These are phyloP conservation scores for Bellardia pandia DNA, from an alignment of 2,888 invertebrate species.

Conservation along the genomic window DNA sequence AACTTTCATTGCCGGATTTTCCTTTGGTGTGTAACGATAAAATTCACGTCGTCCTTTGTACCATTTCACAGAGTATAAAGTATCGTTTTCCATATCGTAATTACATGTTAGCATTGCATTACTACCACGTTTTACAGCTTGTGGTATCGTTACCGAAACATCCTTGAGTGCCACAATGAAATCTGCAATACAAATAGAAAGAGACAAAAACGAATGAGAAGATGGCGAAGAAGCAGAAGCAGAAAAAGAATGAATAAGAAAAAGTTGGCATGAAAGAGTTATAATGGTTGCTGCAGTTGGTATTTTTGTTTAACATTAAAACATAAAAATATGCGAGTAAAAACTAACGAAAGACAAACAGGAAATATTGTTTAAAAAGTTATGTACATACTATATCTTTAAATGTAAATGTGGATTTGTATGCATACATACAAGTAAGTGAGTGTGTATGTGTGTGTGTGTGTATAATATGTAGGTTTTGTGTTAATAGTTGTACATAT, in stretches of 20 bases:
- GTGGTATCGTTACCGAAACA: slow-evolving; percentile 88
- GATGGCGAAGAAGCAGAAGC: slow-evolving; percentile 12
- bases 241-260: slow-evolving; percentile 54
- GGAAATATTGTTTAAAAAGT: slow-evolving; percentile 70
- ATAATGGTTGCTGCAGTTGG: slow-evolving; percentile 54
- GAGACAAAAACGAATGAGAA: slow-evolving; percentile 29
- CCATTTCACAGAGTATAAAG: slow-evolving; percentile 94
- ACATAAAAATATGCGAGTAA: slow-evolving; percentile 42
- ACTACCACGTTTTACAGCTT: slow-evolving; percentile 88
- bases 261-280: slow-evolving; percentile 70
- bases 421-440: background rate
- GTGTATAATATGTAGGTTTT: background rate
- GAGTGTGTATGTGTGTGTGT: background rate
- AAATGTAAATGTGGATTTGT: slow-evolving; percentile 30
- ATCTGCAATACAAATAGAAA: slow-evolving; percentile 78
- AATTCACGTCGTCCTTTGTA: slow-evolving; percentile 93
- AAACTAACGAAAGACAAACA: slow-evolving; percentile 66
- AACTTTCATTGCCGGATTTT: slow-evolving; percentile 89
- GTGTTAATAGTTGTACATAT: background rate
- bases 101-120: slow-evolving; percentile 89
- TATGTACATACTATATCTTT: slow-evolving; percentile 44
- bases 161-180: slow-evolving; percentile 85
- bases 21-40: slow-evolving; percentile 92
- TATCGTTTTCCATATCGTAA: slow-evolving; percentile 91
- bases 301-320: slow-evolving; percentile 53